Percentiles rank a stretch among this genome's conserved stretches.
phyloP scores from a whole-genome alignment of 1,140 invertebrate genomes.

The Halictus rubicundus region DNA sequence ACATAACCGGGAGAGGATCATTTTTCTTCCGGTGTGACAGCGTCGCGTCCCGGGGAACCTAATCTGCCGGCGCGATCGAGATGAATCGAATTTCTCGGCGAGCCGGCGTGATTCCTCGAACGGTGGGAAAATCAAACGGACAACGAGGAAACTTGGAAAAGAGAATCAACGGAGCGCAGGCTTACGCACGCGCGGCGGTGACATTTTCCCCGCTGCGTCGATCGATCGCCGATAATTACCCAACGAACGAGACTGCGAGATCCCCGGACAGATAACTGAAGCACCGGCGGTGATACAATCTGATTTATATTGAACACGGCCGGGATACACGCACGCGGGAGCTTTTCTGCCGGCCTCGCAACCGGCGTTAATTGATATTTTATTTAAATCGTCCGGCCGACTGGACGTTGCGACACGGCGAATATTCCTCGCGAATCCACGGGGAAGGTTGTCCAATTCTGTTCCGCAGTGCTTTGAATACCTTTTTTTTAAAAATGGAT shows the following conservation, averaged over 20 bases:
- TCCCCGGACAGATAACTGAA: conserved; percentile 65
- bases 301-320: conserved; percentile 75
- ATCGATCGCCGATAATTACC: conserved; percentile 76
- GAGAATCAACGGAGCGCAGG: conserved; percentile 35
- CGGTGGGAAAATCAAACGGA: no score
- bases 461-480: background rate
- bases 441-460: background rate
- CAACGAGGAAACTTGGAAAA: conserved; percentile 49
- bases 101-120: conserved; percentile 44
- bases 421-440: conserved; percentile 23
- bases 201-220: conserved; percentile 70
- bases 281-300: conserved; percentile 73
- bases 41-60: conserved; percentile 27
- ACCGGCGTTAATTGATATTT: conserved; percentile 65
- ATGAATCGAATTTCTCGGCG: conserved; percentile 55
- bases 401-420: conserved; percentile 18
- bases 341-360: conserved; percentile 46
- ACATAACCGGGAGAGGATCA: conserved; percentile 44
- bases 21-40: conserved; percentile 47
- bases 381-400: conserved; percentile 59
- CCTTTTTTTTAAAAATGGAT: no score
- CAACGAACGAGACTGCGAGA: conserved; percentile 68
- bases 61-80: conserved; percentile 50
- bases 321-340: conserved; percentile 48
- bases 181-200: conserved; percentile 58